These are phyloP conservation scores for Danio jaintianensis DNA, from an alignment of 2,797 vertebrate genomes.

Conservation along the genomic window DNA sequence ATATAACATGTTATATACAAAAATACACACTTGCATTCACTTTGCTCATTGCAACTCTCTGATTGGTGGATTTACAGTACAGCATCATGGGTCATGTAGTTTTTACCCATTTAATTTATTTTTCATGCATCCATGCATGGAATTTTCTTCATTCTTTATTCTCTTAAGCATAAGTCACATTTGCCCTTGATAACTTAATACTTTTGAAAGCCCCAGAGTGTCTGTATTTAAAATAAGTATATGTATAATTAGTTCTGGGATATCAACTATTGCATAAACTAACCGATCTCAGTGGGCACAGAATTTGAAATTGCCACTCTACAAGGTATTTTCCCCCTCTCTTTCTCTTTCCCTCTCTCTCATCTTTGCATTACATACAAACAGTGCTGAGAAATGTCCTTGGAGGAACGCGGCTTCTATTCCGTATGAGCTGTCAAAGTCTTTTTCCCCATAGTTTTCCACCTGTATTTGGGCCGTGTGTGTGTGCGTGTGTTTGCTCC, in stretches of 20 bases:
- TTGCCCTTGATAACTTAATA: not conserved
- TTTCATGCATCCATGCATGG: too few relatives aligned
- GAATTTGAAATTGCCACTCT: not conserved
- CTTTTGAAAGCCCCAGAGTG: not conserved
- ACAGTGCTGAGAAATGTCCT: conserved; percentile 29
- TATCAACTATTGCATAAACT: not conserved
- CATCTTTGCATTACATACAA: not conserved
- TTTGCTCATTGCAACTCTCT: too few relatives aligned
- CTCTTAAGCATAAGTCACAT: not conserved
- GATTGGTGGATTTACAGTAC: too few relatives aligned
- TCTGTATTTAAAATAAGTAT: conserved; percentile 9
- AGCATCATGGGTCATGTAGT: too few relatives aligned
- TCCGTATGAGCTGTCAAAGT: conserved; percentile 26
- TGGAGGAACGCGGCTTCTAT: conserved; percentile 14
- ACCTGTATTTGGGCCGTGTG: conserved; percentile 73
- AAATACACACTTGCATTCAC: too few relatives aligned
- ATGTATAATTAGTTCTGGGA: not conserved
- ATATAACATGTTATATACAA: too few relatives aligned
- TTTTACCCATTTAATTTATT: too few relatives aligned
- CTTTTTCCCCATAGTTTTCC: conserved; percentile 26
- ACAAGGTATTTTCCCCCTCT: not conserved
- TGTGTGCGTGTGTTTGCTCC: conserved; percentile 62
- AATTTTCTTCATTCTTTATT: not conserved
- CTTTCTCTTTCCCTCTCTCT: not conserved
- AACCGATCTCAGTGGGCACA: not conserved